These are phyloP conservation scores for Nestor notabilis DNA, from an alignment of 2,113 vertebrate genomes.

Conservation along the genomic window DNA sequence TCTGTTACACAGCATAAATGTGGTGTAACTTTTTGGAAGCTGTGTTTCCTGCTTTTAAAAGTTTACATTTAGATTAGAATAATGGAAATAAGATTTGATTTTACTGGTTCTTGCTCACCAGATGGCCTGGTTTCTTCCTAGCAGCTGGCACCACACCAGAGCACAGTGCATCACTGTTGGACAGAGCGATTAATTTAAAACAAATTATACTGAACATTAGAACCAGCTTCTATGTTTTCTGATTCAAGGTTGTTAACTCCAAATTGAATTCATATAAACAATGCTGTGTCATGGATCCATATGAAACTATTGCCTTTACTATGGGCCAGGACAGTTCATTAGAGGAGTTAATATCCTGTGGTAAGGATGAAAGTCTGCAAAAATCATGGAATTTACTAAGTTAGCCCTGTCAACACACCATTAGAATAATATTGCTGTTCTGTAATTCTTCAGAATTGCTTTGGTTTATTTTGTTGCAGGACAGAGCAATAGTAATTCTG, in stretches of 20 bases:
- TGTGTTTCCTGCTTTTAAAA: neutral
- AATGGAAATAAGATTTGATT: neutral
- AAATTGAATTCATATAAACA: neutral
- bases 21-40: neutral
- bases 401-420: neutral
- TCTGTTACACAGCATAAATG: neutral
- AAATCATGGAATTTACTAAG: neutral
- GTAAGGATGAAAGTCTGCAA: neutral
- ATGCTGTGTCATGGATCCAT: neutral
- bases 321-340: neutral
- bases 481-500: constrained; percentile 87
- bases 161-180: neutral
- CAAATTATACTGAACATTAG: neutral
- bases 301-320: neutral
- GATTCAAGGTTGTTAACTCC: neutral
- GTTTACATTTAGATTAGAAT: neutral
- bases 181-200: neutral
- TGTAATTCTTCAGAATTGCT: neutral
- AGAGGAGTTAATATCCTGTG: neutral
- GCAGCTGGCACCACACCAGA: neutral
- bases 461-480: constrained; percentile 62
- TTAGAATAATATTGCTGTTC: neutral
- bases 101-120: neutral
- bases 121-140: neutral
- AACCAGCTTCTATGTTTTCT: neutral